Base-by-base conservation (phyloP, 2,113 vertebrate genomes). In the Trogon surrucura region DNA sequence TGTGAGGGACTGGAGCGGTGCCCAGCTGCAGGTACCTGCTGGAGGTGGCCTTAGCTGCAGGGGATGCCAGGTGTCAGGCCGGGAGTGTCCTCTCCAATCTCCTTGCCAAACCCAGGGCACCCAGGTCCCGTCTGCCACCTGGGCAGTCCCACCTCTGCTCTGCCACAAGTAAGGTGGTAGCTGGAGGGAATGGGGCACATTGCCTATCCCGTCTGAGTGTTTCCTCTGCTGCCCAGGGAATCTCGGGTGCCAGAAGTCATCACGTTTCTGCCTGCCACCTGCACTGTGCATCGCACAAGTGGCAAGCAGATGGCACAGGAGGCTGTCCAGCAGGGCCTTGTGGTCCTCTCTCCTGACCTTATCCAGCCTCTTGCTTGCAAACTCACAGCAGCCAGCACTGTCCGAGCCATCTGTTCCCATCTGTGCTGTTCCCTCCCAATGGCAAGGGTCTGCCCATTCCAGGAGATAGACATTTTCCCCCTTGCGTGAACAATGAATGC, bases 281-380 rank as follows among this genome's bases (percentile, higher is more conserved):
- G 8, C 21, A 11, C 16, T 0, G 2, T 12, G 16, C 11, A 1
- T 3, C 21, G 47, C 51, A 41, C 25, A 20, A 5, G n/a, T 2
- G 1, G 16, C 36, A 34, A 61, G 26, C 12, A 32, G 34, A 5
- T 1, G 11, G 48, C 50, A 61, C 32, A 38, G 71, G 44, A 48
- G 17, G 20, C 13, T 83, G 64, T 32, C 29, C 27, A 16, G 64
- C n/a, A 60, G 0, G 1, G n/a, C 34, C 19, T 29, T 0, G 3
- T 20, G 38, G 38, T 47, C 50, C 57, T 83, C 25, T 14, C 53
- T 51, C 22, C 23, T 61, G 20, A 2, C 11, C 13, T 79, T 18
- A 30, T 19, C 64, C 72, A 70, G 13, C 16, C 61, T 48, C 47
- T 23, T 1, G 0, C 47, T 30, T 48, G 41, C 57, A 65, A 56